Percentiles rank a stretch among this genome's conserved stretches.
phyloP scores from a whole-genome alignment of 2,113 vertebrate species.

The Catagonus wagneri region DNA sequence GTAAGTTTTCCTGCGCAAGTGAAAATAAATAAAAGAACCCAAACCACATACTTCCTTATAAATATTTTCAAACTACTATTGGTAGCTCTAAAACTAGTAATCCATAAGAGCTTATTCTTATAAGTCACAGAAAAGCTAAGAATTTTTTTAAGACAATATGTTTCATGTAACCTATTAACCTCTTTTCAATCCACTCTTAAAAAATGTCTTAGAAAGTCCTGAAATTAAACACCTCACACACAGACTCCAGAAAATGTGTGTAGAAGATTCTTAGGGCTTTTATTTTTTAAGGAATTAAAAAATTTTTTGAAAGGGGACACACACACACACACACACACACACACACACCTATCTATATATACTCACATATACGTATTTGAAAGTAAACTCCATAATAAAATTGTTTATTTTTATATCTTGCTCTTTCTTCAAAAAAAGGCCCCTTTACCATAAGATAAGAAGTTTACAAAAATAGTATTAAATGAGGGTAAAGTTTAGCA shows the following conservation, averaged over 20 bases:
- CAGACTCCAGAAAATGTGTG: background rate
- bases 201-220: background rate
- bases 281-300: background rate
- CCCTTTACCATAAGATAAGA: constrained; percentile 3
- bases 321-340: too few species aligned
- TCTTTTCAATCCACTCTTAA: background rate
- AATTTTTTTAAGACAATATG: background rate
- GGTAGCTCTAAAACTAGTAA: background rate
- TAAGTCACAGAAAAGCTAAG: background rate
- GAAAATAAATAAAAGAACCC: background rate
- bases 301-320: background rate
- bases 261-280: background rate
- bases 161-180: background rate
- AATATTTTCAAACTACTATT: background rate
- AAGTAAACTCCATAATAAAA: background rate
- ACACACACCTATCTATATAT: background rate
- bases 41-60: constrained; percentile 30
- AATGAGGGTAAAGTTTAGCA: background rate
- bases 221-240: background rate
- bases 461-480: background rate
- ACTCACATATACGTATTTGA: background rate
- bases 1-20: background rate
- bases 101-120: background rate
- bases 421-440: background rate
- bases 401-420: background rate